A percentile compares a stretch with the other conserved stretches of the same genome.
Conservation (phyloP, 1,140 invertebrate genomes). For the Phocides pigmalion region DNA sequence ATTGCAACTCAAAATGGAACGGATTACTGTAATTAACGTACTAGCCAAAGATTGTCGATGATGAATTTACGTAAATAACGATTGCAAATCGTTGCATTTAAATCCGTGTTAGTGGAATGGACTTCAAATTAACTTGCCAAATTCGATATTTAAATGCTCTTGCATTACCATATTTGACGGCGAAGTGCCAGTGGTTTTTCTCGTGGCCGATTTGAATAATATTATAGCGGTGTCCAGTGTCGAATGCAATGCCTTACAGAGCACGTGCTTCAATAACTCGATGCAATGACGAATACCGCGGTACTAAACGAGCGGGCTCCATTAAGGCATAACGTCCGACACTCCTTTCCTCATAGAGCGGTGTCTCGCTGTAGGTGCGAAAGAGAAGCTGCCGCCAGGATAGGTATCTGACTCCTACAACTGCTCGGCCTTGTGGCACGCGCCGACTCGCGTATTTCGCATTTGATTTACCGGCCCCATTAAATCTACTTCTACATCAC, state of each 20-base stretch:
- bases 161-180: constrained; percentile 51
- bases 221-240: constrained; percentile 62
- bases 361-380: constrained; percentile 44
- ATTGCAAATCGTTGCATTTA: constrained; percentile 37
- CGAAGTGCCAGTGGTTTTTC: constrained; percentile 51
- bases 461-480: constrained; percentile 67
- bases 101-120: constrained; percentile 46
- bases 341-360: constrained; percentile 49
- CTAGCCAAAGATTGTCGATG: constrained; percentile 24
- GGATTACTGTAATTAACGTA: constrained; percentile 38
- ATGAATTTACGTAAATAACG: constrained; percentile 27
- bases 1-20: constrained; percentile 36
- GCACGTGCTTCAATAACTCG: constrained; percentile 55
- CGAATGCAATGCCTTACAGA: constrained; percentile 63
- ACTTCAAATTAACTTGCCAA: constrained; percentile 59
- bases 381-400: constrained; percentile 53
- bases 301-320: constrained; percentile 31
- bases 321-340: constrained; percentile 47
- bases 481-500: constrained; percentile 51
- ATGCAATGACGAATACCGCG: constrained; percentile 61
- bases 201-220: constrained; percentile 63
- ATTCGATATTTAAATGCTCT: constrained; percentile 64
- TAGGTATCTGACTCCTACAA: constrained; percentile 55
- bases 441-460: constrained; percentile 61
- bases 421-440: constrained; percentile 79